Evolutionary conservation across 92 coral and sea anemone genomes (phyloP).

Genomic region (Siderastrea siderea): DNA sequence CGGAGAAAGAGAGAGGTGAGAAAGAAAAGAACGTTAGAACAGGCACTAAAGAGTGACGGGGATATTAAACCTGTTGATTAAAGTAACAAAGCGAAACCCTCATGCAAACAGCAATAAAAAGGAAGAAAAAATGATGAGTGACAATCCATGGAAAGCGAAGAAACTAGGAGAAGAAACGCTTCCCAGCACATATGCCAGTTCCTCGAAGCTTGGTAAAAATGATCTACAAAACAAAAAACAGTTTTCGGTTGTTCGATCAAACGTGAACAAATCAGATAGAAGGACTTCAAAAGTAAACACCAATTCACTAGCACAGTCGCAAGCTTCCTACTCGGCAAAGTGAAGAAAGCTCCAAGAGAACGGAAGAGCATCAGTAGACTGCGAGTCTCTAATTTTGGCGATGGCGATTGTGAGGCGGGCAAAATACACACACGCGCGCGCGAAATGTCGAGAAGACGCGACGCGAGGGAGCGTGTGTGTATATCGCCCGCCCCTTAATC

Average conservation of each 20-base stretch:
- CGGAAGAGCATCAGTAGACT: no score
- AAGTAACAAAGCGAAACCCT: background rate
- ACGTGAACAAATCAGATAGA: background rate
- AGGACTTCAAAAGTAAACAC: background rate
- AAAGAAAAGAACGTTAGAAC: background rate
- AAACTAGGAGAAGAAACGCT: background rate
- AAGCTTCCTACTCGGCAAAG: background rate
- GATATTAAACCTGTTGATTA: no score
- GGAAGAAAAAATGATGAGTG: slow-evolving; percentile 7
- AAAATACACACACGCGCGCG: no score
- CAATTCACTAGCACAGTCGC: background rate
- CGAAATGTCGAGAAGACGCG: no score
- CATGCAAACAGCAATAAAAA: background rate
- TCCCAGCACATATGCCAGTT: background rate
- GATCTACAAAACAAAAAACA: background rate
- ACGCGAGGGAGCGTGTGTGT: no score
- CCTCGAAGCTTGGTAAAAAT: background rate
- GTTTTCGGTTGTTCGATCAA: background rate
- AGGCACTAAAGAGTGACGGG: no score
- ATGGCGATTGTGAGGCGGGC: no score
- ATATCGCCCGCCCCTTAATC: no score
- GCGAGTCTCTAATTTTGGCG: no score
- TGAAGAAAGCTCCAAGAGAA: no score
- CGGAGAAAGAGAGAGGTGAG: slow-evolving; percentile 57
- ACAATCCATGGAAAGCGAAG: background rate